Evolutionary conservation across 1,140 invertebrate genomes (phyloP).

Genomic region (Drosophila neocordata): DNA sequence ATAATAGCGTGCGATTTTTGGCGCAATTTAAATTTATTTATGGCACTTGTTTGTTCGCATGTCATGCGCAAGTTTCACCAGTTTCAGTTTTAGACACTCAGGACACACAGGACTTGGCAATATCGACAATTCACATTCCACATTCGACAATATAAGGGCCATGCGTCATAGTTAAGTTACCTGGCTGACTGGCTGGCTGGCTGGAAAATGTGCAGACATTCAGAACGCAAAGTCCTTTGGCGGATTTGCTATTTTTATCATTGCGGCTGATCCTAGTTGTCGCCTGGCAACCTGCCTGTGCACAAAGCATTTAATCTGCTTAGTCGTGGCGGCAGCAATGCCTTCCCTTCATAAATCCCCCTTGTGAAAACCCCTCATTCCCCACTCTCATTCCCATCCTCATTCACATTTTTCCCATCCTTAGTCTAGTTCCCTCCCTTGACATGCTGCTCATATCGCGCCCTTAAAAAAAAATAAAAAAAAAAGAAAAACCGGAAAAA

Average conservation of each 20-base stretch:
- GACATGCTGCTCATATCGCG: too few species aligned
- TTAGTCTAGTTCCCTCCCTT: too few species aligned
- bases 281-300: conserved; percentile 53
- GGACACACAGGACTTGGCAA: neutral
- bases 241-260: conserved; percentile 68
- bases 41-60: conserved; percentile 68
- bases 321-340: conserved; percentile 36
- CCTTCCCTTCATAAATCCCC: conserved; percentile 9
- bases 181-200: neutral
- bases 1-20: conserved; percentile 78
- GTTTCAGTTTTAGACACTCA: neutral
- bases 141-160: conserved; percentile 9
- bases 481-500: neutral
- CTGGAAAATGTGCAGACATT: neutral
- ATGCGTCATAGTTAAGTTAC: conserved; percentile 17
- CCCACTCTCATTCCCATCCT: too few species aligned
- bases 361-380: conserved; percentile 22
- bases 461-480: neutral
- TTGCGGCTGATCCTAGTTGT: conserved; percentile 63
- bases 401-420: too few species aligned
- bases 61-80: conserved; percentile 47
- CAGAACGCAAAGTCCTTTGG: conserved; percentile 21
- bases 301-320: conserved; percentile 70
- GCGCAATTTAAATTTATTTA: conserved; percentile 79
- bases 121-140: conserved; percentile 1